These are phyloP conservation scores for Anolis apletophallus DNA, from an alignment of 2,797 vertebrate genomes.

Conservation along the genomic window DNA sequence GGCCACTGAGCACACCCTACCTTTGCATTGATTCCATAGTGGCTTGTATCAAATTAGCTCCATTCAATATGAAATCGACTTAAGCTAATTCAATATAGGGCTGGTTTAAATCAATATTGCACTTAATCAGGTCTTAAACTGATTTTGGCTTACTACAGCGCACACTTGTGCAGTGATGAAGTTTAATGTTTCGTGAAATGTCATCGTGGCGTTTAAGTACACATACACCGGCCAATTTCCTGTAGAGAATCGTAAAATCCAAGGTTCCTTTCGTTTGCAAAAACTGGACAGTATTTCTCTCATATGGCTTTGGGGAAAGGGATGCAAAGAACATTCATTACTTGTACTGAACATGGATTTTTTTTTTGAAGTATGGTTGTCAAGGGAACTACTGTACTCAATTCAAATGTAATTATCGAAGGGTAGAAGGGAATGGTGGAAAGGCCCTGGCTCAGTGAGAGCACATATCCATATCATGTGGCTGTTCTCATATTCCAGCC, in stretches of 20 bases:
- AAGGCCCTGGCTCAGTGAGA: neutral
- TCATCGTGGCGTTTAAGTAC: neutral
- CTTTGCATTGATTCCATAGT: neutral
- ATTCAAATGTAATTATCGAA: neutral
- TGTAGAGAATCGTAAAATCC: neutral
- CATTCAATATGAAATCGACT: conserved; percentile 26
- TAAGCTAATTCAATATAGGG: conserved; percentile 31
- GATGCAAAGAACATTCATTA: neutral
- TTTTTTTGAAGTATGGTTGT: neutral
- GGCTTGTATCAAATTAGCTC: conserved; percentile 28
- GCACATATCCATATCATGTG: neutral
- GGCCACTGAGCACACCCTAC: neutral
- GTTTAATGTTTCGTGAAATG: conserved; percentile 8
- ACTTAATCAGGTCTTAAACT: conserved; percentile 18
- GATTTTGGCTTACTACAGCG: conserved; percentile 9
- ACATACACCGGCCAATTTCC: neutral
- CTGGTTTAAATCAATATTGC: conserved; percentile 30
- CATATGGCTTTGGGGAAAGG: neutral
- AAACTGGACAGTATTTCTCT: neutral
- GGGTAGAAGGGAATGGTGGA: neutral
- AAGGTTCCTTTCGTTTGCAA: neutral
- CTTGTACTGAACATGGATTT: neutral
- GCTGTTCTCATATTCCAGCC: neutral
- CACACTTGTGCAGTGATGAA: neutral
- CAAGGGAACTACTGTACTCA: conserved; percentile 18